phyloP scores from a whole-genome alignment of 2,888 invertebrate genomes.

The Dendrolimus pini region DNA sequence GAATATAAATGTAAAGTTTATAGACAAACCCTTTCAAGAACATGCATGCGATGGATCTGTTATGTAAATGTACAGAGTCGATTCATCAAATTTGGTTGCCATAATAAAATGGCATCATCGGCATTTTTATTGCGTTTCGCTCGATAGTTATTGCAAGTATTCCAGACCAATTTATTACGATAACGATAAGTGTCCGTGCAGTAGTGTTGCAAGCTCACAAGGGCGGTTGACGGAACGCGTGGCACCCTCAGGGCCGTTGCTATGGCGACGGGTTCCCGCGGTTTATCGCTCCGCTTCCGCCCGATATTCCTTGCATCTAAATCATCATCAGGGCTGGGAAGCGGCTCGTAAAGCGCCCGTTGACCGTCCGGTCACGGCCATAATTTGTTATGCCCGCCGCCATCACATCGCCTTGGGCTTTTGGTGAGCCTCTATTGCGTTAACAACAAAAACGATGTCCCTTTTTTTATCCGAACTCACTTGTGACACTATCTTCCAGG shows the following conservation, averaged over 20 bases:
- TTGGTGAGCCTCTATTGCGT: constrained; percentile 14
- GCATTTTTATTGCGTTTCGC: constrained; percentile 57
- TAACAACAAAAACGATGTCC: constrained; percentile 6
- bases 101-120: constrained; percentile 31
- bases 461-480: constrained; percentile 7
- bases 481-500: too few species aligned
- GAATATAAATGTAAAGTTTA: background rate
- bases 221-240: constrained; percentile 18
- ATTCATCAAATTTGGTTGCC: constrained; percentile 24
- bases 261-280: constrained; percentile 54
- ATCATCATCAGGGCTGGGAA: constrained; percentile 70
- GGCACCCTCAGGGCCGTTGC: constrained; percentile 29
- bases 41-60: constrained; percentile 10
- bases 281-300: constrained; percentile 54
- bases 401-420: constrained; percentile 26
- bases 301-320: constrained; percentile 68
- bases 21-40: background rate
- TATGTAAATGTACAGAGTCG: constrained; percentile 15
- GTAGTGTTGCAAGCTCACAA: constrained; percentile 53
- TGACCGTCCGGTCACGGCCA: constrained; percentile 41
- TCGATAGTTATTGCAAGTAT: constrained; percentile 57
- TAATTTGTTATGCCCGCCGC: constrained; percentile 42
- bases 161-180: constrained; percentile 71
- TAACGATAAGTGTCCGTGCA: constrained; percentile 71
- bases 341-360: constrained; percentile 62